Evolutionary conservation across 2,797 vertebrate species (phyloP).

Genomic region (Clarias fuscus): DNA sequence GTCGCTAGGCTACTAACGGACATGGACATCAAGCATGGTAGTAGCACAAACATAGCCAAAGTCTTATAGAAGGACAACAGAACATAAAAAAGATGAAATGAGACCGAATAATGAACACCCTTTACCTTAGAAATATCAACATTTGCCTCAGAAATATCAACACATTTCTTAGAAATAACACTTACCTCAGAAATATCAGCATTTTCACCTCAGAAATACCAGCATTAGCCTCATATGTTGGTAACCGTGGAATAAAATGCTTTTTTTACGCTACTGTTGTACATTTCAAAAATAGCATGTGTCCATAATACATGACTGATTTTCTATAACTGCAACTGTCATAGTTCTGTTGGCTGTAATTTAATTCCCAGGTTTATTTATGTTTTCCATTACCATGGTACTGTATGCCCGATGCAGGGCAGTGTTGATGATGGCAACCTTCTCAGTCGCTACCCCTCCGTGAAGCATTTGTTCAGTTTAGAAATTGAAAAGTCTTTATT

Average conservation of each 20-base stretch:
- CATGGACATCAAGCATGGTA: neutral
- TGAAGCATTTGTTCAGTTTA: neutral
- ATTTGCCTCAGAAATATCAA: neutral
- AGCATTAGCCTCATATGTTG: neutral
- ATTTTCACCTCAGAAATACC: neutral
- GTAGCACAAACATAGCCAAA: neutral
- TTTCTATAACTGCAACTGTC: neutral
- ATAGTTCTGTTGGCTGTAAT: neutral
- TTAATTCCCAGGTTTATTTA: neutral
- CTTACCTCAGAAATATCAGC: neutral
- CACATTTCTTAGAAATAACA: neutral
- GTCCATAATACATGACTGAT: neutral
- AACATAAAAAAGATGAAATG: neutral
- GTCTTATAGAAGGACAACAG: neutral
- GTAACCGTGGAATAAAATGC: neutral
- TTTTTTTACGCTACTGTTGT: neutral
- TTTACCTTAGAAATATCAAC: neutral
- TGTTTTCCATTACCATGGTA: too few species aligned
- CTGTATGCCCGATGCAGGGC: neutral
- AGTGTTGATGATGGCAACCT: neutral
- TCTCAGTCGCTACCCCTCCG: neutral
- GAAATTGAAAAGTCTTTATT: neutral
- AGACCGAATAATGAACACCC: neutral
- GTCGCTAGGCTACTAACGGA: conserved; percentile 2
- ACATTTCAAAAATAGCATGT: neutral